Conservation (phyloP, 2,888 invertebrate genomes). For the Sphaerophoria rueppellii region DNA sequence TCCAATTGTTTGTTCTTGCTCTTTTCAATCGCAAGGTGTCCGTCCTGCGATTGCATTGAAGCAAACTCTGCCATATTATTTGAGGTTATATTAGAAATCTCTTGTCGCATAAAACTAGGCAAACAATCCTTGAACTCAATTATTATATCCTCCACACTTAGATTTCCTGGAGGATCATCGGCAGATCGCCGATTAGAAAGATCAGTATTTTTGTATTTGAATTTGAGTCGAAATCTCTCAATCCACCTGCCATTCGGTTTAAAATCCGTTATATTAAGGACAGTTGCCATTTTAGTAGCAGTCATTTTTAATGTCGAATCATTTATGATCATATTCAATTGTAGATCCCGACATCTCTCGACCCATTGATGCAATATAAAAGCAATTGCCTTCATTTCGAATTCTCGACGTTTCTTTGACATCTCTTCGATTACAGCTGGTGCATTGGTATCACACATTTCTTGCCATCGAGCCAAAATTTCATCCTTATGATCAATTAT, state of each 20-base stretch:
- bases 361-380: constrained; percentile 81
- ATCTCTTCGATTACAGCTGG: constrained; percentile 80
- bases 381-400: constrained; percentile 80
- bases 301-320: constrained; percentile 79
- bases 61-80: constrained; percentile 22
- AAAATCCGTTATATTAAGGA: constrained; percentile 79
- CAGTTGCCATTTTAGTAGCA: constrained; percentile 79
- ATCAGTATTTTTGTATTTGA: constrained; percentile 78
- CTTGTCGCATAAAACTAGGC: constrained; percentile 81
- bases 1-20: constrained; percentile 1
- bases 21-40: background rate
- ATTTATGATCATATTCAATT: constrained; percentile 77
- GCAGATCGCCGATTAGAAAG: constrained; percentile 64
- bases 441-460: constrained; percentile 79
- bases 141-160: constrained; percentile 80
- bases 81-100: constrained; percentile 77
- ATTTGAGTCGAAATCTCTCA: constrained; percentile 79
- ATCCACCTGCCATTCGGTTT: constrained; percentile 79
- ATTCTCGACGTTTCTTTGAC: constrained; percentile 80
- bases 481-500: constrained; percentile 79
- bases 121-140: constrained; percentile 79
- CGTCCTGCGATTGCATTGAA: background rate
- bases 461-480: constrained; percentile 78
- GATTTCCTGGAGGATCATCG: constrained; percentile 71
- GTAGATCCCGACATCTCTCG: constrained; percentile 78